Evolutionary conservation across 1,140 invertebrate genomes (phyloP), one percentile per base, ranked within the genome.

Genomic region (Apis laboriosa): DNA sequence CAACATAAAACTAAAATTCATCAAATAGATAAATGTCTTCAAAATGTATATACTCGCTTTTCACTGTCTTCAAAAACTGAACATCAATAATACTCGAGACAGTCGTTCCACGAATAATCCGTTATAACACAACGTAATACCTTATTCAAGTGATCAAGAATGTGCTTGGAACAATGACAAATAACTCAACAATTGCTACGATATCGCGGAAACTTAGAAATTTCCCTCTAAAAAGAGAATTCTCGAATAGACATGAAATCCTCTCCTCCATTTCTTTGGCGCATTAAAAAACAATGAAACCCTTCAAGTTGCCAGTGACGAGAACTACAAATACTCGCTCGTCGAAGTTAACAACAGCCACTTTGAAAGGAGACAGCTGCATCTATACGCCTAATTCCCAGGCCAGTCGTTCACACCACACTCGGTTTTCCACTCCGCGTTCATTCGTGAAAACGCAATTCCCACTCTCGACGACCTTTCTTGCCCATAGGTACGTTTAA

Each of bases 381-480:
- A 43, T 53, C 60, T 43, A 17, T 56, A 66, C 51, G 71, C 28
- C 61, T 80, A 75, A 75, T 80, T 80, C 60, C 70, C 78, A 80
- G 70, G 43, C 56, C 56, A 72, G 77, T 80, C 78, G 67, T 80
- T 66, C 60, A 64, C 78, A 63, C 51, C 34, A 34, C 56, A 21
- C 21, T 53, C 43, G 74, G 63, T 51, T 77, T 68, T 77, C 73
- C 72, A 43, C 13, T 53, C 17, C 15, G 34, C 24, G 49, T 17
- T 13, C 24, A 51, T 9, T 43, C 34, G 34, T 43, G 34, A 19
- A 73, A 34, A 56, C 71, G 53, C 71, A 34, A 73, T 60, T 64
- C 24, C 34, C 51, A 5, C 0, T 19, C 34, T 43, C 34, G n/a
- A 13, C 72, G 63, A 58, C 55, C 51, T 21, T 43, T 58, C 34